Base-by-base conservation (phyloP, 2,113 vertebrate genomes). In the Ophiodon elongatus region DNA sequence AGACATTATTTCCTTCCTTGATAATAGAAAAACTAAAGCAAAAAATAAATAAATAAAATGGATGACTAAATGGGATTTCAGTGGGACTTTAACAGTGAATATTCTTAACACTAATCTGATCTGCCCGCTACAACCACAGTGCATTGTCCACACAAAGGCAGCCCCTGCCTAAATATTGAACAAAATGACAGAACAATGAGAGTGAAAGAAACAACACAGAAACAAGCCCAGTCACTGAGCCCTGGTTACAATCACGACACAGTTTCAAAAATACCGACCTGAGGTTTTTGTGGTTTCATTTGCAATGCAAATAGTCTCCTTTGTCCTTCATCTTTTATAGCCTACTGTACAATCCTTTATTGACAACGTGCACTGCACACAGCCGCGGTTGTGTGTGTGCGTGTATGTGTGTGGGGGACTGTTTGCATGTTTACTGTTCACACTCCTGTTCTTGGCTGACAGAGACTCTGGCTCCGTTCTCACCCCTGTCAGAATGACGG, bases 251-350 rank as follows among this genome's bases (percentile, higher is more conserved):
- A 70, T 64, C 66, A 8, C 29, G 52, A 66, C 75, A 19, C 33
- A 54, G 52, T 65, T 57, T 80, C 41, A 75, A 74, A 50, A 75
- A 88, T 5, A 73, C 57, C 50, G 2, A 75, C 27, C 67, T 9
- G 50, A 35, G 66, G 52, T 80, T 52, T 79, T 56, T 31, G 25
- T 33, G 52, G 31, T 63, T 82, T 89, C 27, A 88, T 93, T 91
- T 91, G 69, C 79, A 89, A 87, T 88, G 84, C 77, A 92, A 80
- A 91, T 88, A 27, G 4, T 37, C 76, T 65, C 29, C 57, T 88
- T 86, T 86, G 79, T 85, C 87, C 74, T 87, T 86, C 70, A 62
- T 84, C 73, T 84, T 87, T 79, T 74, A 68, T 43, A 76, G 54
- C 87, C 71, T 15, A 73, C 75, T 47, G 64, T n/a, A 79, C 66